A percentile compares a stretch with the other conserved stretches of the same genome.
phyloP scores from a whole-genome alignment of 2,888 invertebrate genomes.

The Liodrosophila aerea region DNA sequence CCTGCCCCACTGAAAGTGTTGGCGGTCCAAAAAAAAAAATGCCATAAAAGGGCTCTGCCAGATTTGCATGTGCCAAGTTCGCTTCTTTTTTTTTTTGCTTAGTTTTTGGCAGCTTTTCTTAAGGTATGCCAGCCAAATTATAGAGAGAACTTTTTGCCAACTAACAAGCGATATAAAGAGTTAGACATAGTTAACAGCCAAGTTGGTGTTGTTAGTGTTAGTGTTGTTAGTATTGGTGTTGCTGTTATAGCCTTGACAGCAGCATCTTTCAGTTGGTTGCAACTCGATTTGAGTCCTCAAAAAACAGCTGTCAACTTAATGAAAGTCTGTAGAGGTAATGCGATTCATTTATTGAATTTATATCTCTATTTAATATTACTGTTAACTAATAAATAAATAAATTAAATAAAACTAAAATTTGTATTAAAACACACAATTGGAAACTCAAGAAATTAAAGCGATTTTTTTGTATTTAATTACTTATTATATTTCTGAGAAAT shows the following conservation, averaged over 20 bases:
- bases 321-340: too few relatives aligned
- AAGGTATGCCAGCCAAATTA: constrained; percentile 48
- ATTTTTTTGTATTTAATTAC: too few relatives aligned
- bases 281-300: too few relatives aligned
- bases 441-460: too few relatives aligned
- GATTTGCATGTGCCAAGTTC: constrained; percentile 51
- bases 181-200: constrained; percentile 65
- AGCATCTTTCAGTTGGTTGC: too few relatives aligned
- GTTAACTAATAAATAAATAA: too few relatives aligned
- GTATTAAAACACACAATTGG: too few relatives aligned
- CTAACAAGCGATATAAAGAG: constrained; percentile 25
- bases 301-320: constrained; percentile 6
- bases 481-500: too few relatives aligned
- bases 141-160: constrained; percentile 26
- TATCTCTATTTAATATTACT: too few relatives aligned
- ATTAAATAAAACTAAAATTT: too few relatives aligned
- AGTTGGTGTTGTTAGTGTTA: too few relatives aligned
- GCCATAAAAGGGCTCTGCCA: constrained; percentile 38
- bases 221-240: constrained; percentile 18
- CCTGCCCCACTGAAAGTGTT: constrained; percentile 43
- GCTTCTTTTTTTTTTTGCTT: not conserved
- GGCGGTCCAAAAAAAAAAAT: constrained; percentile 41
- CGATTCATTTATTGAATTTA: too few relatives aligned
- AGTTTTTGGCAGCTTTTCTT: not conserved
- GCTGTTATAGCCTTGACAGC: constrained; percentile 58